phyloP scores from a whole-genome alignment of 2,113 vertebrate genomes.

The Danio rerio region DNA sequence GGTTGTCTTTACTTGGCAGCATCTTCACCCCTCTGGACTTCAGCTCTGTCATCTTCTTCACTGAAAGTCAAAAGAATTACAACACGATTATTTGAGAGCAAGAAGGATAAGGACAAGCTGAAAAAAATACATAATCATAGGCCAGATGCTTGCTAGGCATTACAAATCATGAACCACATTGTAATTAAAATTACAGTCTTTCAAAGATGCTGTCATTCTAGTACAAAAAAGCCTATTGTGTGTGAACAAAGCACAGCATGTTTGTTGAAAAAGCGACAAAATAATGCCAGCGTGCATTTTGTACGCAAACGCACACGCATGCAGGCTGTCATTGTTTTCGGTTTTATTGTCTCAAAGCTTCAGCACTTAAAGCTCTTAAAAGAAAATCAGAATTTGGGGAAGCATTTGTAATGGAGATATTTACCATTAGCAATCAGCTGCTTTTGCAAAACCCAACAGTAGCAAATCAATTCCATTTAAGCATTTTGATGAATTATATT shows the following conservation, averaged over 20 bases:
- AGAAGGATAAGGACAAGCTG: background rate
- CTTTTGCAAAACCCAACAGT: background rate
- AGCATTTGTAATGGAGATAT: background rate
- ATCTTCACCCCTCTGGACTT: slow-evolving; percentile 98
- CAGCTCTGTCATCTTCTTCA: slow-evolving; percentile 97
- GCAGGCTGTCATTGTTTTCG: slow-evolving; percentile 15
- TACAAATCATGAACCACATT: slow-evolving; percentile 21
- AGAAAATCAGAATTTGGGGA: background rate
- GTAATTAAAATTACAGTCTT: slow-evolving; percentile 17
- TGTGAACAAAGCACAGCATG: slow-evolving; percentile 44
- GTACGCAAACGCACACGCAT: background rate
- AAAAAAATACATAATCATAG: slow-evolving; percentile 2
- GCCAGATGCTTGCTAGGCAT: slow-evolving; percentile 20
- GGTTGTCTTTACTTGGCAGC: slow-evolving; percentile 96
- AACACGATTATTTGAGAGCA: slow-evolving; percentile 31
- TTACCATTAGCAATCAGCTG: background rate
- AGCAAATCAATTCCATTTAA: background rate
- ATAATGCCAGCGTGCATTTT: slow-evolving; percentile 20
- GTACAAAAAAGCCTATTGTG: slow-evolving; percentile 33
- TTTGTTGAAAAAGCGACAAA: slow-evolving; percentile 21
- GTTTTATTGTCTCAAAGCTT: background rate
- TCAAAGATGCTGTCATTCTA: slow-evolving; percentile 11
- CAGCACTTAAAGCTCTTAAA: background rate
- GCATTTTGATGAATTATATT: background rate
- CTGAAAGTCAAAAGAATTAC: slow-evolving; percentile 71